Conservation (phyloP, 2,797 vertebrate genomes). For the Gobionotothen gibberifrons region DNA sequence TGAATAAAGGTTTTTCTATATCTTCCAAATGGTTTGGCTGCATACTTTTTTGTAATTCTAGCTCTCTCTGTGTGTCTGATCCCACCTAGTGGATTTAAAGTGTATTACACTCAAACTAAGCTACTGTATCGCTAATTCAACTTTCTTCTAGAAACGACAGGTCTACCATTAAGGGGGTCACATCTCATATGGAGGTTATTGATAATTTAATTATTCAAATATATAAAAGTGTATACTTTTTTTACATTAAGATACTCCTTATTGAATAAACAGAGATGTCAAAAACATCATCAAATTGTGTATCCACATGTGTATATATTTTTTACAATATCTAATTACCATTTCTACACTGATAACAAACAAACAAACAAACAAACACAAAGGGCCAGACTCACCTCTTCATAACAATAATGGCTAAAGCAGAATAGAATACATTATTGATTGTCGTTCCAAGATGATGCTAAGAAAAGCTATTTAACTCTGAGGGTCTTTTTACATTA, state of each 20-base stretch:
- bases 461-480: neutral
- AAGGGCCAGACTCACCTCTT: neutral
- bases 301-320: neutral
- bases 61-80: conserved; percentile 9
- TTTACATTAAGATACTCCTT: neutral
- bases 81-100: conserved; percentile 53
- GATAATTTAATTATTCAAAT: too few relatives aligned
- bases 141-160: too few relatives aligned
- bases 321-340: neutral
- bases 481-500: neutral
- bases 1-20: conserved; percentile 83
- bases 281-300: neutral
- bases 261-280: neutral
- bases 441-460: neutral
- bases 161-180: too few relatives aligned
- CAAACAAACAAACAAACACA: neutral
- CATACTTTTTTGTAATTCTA: neutral
- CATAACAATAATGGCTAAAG: neutral
- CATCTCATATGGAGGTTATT: too few relatives aligned
- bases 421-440: neutral
- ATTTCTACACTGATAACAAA: neutral
- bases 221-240: too few relatives aligned
- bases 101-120: neutral
- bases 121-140: neutral
- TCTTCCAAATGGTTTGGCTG: conserved; percentile 27